Conservation (phyloP, 1,140 invertebrate species). For the Caenorhabditis inopinata region DNA sequence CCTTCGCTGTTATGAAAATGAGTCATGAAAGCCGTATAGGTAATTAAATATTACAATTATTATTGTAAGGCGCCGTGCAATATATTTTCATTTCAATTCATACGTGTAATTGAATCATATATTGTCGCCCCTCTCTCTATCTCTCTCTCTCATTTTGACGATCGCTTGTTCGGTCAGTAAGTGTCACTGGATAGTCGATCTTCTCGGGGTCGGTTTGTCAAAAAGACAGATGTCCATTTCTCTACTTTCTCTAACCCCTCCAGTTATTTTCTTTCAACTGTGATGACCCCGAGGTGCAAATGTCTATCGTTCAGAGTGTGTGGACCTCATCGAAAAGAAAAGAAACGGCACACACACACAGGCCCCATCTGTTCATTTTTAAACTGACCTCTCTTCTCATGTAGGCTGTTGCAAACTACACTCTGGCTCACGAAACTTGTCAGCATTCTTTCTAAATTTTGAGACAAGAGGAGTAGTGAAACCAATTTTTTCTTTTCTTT, state of each 20-base stretch:
- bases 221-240: conserved; percentile 17
- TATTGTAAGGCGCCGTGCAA: no score
- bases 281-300: conserved; percentile 26
- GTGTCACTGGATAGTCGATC: background rate
- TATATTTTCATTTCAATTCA: no score
- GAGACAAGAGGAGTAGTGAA: background rate
- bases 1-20: no score
- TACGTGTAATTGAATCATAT: background rate
- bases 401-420: background rate
- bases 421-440: conserved; percentile 6
- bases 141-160: background rate
- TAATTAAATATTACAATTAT: no score
- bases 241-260: background rate
- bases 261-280: background rate
- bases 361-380: conserved; percentile 29
- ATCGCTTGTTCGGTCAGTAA: background rate
- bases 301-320: background rate
- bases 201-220: conserved; percentile 3
- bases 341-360: background rate
- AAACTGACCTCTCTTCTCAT: background rate
- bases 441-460: background rate
- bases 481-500: conserved; percentile 14
- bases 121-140: background rate
- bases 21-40: no score
- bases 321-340: background rate